Evolutionary conservation across 2,888 invertebrate species (phyloP).

Genomic region (Harpalus rufipes): DNA sequence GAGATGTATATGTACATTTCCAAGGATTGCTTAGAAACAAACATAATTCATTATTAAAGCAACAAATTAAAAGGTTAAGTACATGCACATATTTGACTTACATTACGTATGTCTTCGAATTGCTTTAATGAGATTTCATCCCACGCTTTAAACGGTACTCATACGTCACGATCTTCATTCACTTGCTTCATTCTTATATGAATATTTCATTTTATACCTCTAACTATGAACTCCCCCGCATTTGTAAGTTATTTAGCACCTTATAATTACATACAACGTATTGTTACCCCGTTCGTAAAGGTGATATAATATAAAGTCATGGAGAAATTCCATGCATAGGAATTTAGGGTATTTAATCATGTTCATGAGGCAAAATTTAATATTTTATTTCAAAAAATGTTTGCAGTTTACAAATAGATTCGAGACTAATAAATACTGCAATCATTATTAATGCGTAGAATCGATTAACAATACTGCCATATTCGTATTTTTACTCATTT

Average conservation of each 20-base stretch:
- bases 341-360: no score
- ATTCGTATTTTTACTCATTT: no score
- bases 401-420: no score
- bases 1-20: no score
- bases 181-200: background rate
- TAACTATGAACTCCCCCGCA: background rate
- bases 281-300: background rate
- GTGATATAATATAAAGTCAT: no score
- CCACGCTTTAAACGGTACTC: background rate
- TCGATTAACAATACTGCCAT: no score
- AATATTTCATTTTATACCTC: background rate
- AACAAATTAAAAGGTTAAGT: slow-evolving; percentile 42
- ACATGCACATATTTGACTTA: slow-evolving; percentile 26
- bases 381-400: no score
- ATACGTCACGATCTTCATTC: background rate
- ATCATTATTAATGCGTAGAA: no score
- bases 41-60: slow-evolving; percentile 12
- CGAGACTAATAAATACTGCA: no score
- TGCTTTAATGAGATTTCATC: slow-evolving; percentile 2
- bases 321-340: no score
- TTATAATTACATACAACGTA: background rate
- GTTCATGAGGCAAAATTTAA: no score
- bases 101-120: background rate
- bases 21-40: slow-evolving; percentile 5
- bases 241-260: background rate